Base-by-base conservation (phyloP, 2,113 vertebrate genomes). In the Aix galericulata region DNA sequence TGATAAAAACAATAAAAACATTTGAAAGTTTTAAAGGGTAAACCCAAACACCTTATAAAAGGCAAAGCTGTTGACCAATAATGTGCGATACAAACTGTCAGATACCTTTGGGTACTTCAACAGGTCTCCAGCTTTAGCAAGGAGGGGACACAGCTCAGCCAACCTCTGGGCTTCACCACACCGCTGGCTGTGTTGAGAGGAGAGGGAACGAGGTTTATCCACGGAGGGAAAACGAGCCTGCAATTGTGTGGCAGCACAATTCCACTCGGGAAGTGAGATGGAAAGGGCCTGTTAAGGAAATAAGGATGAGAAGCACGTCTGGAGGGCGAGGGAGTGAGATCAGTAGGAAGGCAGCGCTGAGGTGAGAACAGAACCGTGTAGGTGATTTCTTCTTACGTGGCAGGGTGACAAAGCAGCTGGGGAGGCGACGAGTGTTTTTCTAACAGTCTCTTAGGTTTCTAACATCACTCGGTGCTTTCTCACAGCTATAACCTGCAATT, bases 281-380 rank as follows among this genome's bases (percentile, higher is more conserved):
- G 83, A 89, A 95, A 89, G 32, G 53, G 44, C 63, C 63, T 1
- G 5, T 62, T 80, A 88, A 71, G 40, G 40, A 21, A 48, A 48
- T 48, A 20, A 48, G 21, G 20, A 22, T 48, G 46, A 48, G 46
- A 48, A 22, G 20, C 46, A 48, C 10, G 46, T 22, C 10, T 48
- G 46, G 11, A 22, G 46, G 20, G 20, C 10, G 20, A 48, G 46
- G 46, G 46, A 48, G 46, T 22, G 20, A 48, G 18, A 22, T 48
- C 58, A 78, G 86, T 86, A 96, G 86, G 94, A 94, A 93, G 60
- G 38, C 34, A 66, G 77, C 44, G 84, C 60, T 95, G 88, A 94
- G 52, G 56, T 20, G 38, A 84, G 62, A 89, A 83, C 26, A 81
- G 85, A 94, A 78, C 26, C 26, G 32, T 40, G 68, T 20, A 79